These are phyloP conservation scores for Enoplolaimus lenunculus DNA, from an alignment of 2,888 invertebrate genomes.

Conservation along the genomic window DNA sequence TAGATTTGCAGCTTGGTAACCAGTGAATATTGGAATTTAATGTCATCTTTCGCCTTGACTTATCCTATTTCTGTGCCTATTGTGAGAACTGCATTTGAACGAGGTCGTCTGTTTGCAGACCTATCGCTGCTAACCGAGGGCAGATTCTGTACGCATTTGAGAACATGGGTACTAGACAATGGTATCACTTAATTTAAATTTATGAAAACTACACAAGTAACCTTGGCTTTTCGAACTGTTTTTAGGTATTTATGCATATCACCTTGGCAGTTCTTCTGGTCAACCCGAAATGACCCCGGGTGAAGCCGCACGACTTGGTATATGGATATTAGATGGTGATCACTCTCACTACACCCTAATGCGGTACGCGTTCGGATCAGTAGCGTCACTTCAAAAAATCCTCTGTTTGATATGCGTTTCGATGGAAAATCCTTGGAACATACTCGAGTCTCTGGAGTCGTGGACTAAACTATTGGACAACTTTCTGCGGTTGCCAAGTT, in stretches of 20 bases:
- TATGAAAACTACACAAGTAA: no score
- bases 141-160: no score
- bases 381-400: constrained; percentile 72
- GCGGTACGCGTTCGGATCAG: constrained; percentile 64
- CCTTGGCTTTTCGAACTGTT: no score
- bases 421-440: constrained; percentile 89
- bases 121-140: no score
- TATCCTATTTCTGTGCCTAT: no score
- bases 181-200: no score
- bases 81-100: no score
- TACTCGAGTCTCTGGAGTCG: constrained; percentile 77
- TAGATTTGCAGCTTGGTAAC: no score
- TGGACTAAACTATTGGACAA: constrained; percentile 70
- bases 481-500: constrained; percentile 59
- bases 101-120: no score
- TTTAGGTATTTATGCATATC: constrained; percentile 24
- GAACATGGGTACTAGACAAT: no score
- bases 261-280: constrained; percentile 22
- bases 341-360: constrained; percentile 77
- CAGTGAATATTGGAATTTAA: no score
- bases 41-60: no score
- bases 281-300: constrained; percentile 19
- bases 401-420: constrained; percentile 80
- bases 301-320: constrained; percentile 61
- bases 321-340: constrained; percentile 93